Evolutionary conservation across 2,888 invertebrate genomes (phyloP).

Genomic region (Cephonodes hylas): DNA sequence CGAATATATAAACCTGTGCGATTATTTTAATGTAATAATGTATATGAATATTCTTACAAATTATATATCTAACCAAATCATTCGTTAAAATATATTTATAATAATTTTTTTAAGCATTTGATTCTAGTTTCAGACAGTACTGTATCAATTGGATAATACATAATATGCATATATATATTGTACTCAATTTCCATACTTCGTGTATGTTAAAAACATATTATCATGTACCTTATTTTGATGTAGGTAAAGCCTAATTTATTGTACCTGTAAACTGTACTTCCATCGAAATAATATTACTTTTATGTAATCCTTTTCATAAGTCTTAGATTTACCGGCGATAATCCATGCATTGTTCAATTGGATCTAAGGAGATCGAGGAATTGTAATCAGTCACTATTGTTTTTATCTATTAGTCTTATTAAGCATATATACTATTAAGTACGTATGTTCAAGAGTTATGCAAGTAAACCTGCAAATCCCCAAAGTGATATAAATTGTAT

Average conservation of each 20-base stretch:
- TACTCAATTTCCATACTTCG: not conserved
- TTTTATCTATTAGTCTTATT: conserved; percentile 51
- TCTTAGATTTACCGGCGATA: not conserved
- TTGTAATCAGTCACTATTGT: conserved; percentile 65
- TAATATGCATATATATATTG: not conserved
- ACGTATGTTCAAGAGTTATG: conserved; percentile 75
- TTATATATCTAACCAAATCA: not conserved
- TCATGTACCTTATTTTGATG: not conserved
- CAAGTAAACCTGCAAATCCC: conserved; percentile 79
- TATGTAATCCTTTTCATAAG: too few species aligned
- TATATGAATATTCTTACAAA: not conserved
- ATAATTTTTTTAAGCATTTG: not conserved
- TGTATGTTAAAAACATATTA: not conserved
- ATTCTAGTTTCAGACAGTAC: not conserved
- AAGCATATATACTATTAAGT: conserved; percentile 47
- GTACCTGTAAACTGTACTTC: conserved; percentile 4
- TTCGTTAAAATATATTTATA: not conserved
- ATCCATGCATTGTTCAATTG: not conserved
- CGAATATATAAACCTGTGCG: not conserved
- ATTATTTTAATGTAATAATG: not conserved
- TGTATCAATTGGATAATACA: not conserved
- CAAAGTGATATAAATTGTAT: conserved; percentile 76
- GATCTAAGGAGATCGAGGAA: conserved; percentile 49
- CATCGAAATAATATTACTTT: not conserved
- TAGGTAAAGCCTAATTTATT: not conserved